A percentile compares a stretch with the other conserved stretches of the same genome.
Evolutionary conservation across 1,140 invertebrate genomes (phyloP).

Genomic region (Drosophila mojavensis): DNA sequence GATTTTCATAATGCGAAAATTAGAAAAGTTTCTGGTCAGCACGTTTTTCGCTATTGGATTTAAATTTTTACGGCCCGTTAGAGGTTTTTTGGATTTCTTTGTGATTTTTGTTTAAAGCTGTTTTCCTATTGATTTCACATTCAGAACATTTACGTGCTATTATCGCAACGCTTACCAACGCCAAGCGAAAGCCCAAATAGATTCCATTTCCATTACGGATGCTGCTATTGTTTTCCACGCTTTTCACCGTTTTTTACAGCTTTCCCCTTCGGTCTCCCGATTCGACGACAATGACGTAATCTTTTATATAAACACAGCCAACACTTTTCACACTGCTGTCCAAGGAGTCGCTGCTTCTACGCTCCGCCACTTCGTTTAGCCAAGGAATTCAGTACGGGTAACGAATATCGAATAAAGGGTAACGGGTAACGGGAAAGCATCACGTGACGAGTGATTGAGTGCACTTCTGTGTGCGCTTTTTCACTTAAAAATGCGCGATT

Average conservation of each 20-base stretch:
- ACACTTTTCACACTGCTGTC: conserved; percentile 60
- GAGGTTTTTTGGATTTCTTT: background rate
- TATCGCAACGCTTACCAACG: conserved; percentile 63
- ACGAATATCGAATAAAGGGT: background rate
- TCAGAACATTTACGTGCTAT: conserved; percentile 66
- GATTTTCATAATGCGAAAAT: conserved; percentile 80
- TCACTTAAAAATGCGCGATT: conserved; percentile 81
- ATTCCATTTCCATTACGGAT: conserved; percentile 37
- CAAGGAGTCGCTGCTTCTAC: conserved; percentile 25
- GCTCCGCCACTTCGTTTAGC: background rate
- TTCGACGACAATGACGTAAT: conserved; percentile 57
- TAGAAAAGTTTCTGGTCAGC: conserved; percentile 66
- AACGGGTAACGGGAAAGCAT: conserved; percentile 35
- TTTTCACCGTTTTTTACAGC: conserved; percentile 22
- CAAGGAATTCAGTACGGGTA: background rate
- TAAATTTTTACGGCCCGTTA: conserved; percentile 52
- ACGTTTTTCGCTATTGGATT: conserved; percentile 42
- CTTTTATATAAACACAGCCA: conserved; percentile 77
- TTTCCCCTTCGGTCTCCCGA: conserved; percentile 16
- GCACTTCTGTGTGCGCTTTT: conserved; percentile 78
- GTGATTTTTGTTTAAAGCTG: conserved; percentile 32
- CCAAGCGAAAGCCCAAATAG: conserved; percentile 39
- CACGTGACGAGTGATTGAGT: conserved; percentile 81
- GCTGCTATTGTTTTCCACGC: conserved; percentile 54
- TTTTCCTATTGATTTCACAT: conserved; percentile 73